These are phyloP conservation scores for Clarias magur DNA, from an alignment of 2,113 vertebrate genomes.

Conservation along the genomic window DNA sequence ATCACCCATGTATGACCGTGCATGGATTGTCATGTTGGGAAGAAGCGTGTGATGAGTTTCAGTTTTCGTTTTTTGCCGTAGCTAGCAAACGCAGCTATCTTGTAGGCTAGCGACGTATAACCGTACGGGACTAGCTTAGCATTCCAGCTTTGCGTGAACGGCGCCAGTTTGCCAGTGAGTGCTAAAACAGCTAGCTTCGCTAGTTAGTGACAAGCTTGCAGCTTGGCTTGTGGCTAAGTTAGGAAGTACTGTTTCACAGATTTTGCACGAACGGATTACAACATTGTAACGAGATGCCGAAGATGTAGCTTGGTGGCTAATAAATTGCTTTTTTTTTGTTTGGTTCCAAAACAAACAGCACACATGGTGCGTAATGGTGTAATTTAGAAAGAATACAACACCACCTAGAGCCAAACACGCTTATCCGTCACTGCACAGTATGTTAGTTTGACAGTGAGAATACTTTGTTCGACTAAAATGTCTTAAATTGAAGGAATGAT, in stretches of 20 bases:
- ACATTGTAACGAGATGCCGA: neutral
- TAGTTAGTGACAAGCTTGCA: constrained; percentile 38
- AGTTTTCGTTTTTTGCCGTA: constrained; percentile 69
- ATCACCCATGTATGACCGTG: neutral
- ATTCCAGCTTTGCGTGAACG: constrained; percentile 36
- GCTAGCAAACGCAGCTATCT: constrained; percentile 69
- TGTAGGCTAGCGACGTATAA: constrained; percentile 67
- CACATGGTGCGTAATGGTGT: neutral
- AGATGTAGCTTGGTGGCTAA: neutral
- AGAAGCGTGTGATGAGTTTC: constrained; percentile 51
- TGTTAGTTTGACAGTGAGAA: neutral
- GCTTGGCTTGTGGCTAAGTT: neutral
- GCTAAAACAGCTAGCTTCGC: neutral
- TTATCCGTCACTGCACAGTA: neutral
- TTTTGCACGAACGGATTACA: constrained; percentile 9
- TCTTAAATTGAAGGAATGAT: neutral
- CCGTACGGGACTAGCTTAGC: constrained; percentile 56
- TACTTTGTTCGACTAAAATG: neutral
- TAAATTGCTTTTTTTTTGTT: neutral
- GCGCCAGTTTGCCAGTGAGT: neutral
- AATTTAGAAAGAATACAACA: neutral
- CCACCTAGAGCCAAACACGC: neutral
- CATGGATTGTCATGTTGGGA: constrained; percentile 16
- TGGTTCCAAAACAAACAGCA: neutral
- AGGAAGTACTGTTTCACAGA: constrained; percentile 27